These are phyloP conservation scores for Turdus rufiventris DNA, from an alignment of 2,113 vertebrate species.

Conservation along the genomic window DNA sequence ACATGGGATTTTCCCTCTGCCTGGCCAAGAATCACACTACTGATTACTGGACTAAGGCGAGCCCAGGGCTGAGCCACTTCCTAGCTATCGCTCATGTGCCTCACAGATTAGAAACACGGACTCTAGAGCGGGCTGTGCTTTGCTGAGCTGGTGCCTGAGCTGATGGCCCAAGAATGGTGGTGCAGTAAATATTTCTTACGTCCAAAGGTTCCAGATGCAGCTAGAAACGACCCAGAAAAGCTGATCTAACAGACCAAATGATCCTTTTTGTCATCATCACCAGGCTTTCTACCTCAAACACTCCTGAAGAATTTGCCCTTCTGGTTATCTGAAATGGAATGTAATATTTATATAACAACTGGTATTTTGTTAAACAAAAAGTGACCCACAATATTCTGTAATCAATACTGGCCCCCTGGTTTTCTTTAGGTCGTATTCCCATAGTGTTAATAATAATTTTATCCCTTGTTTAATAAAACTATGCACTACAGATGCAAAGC, in stretches of 20 bases:
- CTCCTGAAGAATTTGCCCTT: neutral
- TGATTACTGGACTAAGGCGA: neutral
- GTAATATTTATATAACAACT: neutral
- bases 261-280: neutral
- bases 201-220: neutral
- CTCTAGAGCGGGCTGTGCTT: neutral
- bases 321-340: neutral
- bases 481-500: neutral
- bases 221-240: neutral
- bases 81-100: rapidly evolving
- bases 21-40: neutral
- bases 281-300: neutral
- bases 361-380: neutral
- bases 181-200: neutral
- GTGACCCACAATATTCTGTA: rapidly evolving
- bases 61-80: neutral
- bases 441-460: neutral
- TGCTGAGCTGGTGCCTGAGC: neutral
- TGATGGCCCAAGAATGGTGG: too few relatives aligned
- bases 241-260: neutral
- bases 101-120: rapidly evolving
- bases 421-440: neutral
- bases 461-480: neutral
- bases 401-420: rapidly evolving
- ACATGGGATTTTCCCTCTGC: neutral